phyloP scores from a whole-genome alignment of 1,140 invertebrate species.

The Drosophila funebris region DNA sequence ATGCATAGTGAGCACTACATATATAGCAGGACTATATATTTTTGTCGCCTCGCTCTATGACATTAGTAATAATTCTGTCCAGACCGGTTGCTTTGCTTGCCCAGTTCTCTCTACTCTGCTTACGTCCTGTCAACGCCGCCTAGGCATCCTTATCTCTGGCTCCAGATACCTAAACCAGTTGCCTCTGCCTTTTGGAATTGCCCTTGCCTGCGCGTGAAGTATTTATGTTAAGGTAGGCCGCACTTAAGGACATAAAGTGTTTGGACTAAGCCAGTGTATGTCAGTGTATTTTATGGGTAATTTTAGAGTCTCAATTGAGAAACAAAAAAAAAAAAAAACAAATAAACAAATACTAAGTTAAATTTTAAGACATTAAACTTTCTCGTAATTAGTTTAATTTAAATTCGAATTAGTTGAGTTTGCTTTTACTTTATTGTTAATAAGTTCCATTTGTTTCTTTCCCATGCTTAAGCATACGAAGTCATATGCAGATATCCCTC shows the following conservation, averaged over 20 bases:
- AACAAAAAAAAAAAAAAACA: background rate
- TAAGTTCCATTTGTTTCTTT: background rate
- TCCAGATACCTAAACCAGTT: slow-evolving; percentile 13
- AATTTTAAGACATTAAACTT: background rate
- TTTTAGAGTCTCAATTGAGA: background rate
- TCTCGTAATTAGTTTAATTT: no score
- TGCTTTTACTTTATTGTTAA: no score
- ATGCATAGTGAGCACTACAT: slow-evolving; percentile 39
- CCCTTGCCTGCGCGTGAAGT: slow-evolving; percentile 43
- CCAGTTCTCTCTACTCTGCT: slow-evolving; percentile 29
- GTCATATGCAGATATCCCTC: no score
- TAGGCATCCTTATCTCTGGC: slow-evolving; percentile 53
- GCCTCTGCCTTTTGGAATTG: background rate
- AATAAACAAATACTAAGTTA: no score
- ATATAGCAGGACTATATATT: slow-evolving; percentile 45
- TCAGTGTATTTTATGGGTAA: slow-evolving; percentile 12
- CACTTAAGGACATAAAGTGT: slow-evolving; percentile 26
- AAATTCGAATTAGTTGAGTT: no score
- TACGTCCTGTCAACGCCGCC: slow-evolving; percentile 46
- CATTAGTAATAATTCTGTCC: slow-evolving; percentile 71
- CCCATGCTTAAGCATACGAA: no score
- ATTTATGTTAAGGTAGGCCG: slow-evolving; percentile 54
- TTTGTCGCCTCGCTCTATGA: slow-evolving; percentile 64
- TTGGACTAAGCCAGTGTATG: background rate
- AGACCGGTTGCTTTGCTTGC: slow-evolving; percentile 29